Evolutionary conservation across 2,113 vertebrate species (phyloP), one percentile per base, ranked within the genome.

Genomic region (Aptenodytes forsteri): DNA sequence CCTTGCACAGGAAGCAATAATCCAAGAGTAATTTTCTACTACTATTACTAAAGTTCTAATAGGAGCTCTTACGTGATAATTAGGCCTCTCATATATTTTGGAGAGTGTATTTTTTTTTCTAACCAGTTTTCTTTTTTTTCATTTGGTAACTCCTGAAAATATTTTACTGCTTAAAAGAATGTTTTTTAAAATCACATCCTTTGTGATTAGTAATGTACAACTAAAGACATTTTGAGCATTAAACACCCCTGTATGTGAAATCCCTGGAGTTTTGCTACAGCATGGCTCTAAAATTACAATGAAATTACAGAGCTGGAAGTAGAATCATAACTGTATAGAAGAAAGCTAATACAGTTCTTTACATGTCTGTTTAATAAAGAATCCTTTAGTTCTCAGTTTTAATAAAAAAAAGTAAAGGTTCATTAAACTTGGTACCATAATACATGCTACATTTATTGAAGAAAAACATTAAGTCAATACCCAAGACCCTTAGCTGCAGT

Each of bases 1-100:
- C 42, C 40, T 56, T 86, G 87, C 46, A 47, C 90, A 89, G 91
- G 89, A 97, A 97, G 90, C 80, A 96, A 89, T 94, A 94, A 94
- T 76, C 49, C 70, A 65, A 73, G 70, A 88, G 61, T 69, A 59
- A 82, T 93, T 96, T 91, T 96, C 89, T 89, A 3, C 50, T 59
- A 5, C 77, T 91, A 8, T 91, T 88, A 15, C 55, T 70, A 80
- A 65, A 58, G 52, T 89, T 72, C 88, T 94, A 90, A 54, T 49
- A 95, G 50, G 62, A 79, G 69, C 47, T 91, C 66, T 44, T 69
- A 29, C 0, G 0, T 58, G 75, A 47, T 72, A 93, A 89, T 93
- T 80, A 36, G 29, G n/a, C 30, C 20, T 67, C 66, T 90, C 80
- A 87, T 94, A 16, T 54, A 54, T 92, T 83, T 90, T 80, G 55